These are phyloP conservation scores for Hydrophis major DNA, from an alignment of 2,797 vertebrate species.

Conservation along the genomic window DNA sequence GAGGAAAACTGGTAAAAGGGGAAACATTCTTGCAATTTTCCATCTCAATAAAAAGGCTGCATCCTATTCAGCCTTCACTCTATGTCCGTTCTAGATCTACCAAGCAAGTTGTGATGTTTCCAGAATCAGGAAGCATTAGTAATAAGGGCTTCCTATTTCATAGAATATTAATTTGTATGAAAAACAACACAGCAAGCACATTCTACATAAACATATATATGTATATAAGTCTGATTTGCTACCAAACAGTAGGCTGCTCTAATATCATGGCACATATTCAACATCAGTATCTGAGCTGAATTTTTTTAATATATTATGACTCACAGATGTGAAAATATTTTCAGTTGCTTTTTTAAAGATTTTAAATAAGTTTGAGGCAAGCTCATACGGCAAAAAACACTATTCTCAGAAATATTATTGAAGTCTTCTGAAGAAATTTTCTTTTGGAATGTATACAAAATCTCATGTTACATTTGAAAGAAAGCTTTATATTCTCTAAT, in stretches of 20 bases:
- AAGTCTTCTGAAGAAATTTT: background rate
- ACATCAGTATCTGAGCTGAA: background rate
- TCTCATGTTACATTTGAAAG: background rate
- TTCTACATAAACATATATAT: background rate
- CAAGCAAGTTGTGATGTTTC: fast-evolving
- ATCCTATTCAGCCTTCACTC: background rate
- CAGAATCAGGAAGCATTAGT: background rate
- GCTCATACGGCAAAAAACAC: background rate
- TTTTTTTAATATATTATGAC: background rate
- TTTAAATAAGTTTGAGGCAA: background rate
- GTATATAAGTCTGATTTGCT: background rate
- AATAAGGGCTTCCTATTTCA: background rate
- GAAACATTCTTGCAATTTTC: slow-evolving; percentile 22
- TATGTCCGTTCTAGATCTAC: fast-evolving
- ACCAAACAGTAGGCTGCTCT: background rate
- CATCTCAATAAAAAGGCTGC: slow-evolving; percentile 5
- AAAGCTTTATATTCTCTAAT: background rate
- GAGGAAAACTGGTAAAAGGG: background rate
- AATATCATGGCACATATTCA: background rate
- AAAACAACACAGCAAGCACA: background rate
- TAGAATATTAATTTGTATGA: background rate
- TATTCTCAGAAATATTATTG: background rate
- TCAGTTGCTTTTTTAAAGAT: background rate
- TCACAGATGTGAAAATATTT: background rate
- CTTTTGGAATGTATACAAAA: background rate